phyloP scores from a whole-genome alignment of 2,113 vertebrate genomes.

The Lota lota region DNA sequence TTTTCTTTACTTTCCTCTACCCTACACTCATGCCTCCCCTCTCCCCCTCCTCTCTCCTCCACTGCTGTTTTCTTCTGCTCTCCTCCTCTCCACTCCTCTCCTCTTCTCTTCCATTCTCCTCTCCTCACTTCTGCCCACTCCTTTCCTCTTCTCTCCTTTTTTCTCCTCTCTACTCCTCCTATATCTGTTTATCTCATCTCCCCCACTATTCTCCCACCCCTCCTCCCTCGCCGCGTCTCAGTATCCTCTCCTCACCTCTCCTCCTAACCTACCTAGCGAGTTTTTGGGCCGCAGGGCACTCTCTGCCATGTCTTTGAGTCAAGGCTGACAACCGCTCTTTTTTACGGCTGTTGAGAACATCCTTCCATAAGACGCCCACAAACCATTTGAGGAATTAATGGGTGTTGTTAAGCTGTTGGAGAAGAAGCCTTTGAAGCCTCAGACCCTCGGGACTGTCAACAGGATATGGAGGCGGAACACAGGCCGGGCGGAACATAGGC shows the following conservation, averaged over 20 bases:
- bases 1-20: not conserved
- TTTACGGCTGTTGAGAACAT: not conserved
- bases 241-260: not conserved
- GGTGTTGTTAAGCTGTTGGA: no score
- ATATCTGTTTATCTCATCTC: not conserved
- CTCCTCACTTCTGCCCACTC: not conserved
- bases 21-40: no score
- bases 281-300: not conserved
- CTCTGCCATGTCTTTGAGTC: no score
- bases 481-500: no score
- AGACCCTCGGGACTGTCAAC: no score
- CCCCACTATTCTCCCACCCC: not conserved
- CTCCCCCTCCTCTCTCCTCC: not conserved
- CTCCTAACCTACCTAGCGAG: no score
- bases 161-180: not conserved
- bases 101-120: not conserved
- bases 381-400: not conserved
- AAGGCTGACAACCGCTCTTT: no score
- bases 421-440: no score
- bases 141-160: not conserved
- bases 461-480: no score
- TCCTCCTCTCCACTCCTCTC: not conserved
- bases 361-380: constrained; percentile 14
- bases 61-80: no score
- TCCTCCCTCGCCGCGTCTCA: not conserved